Percentiles rank a stretch among this genome's conserved stretches.
phyloP scores from a whole-genome alignment of 2,113 vertebrate genomes.

The Calcarius ornatus region DNA sequence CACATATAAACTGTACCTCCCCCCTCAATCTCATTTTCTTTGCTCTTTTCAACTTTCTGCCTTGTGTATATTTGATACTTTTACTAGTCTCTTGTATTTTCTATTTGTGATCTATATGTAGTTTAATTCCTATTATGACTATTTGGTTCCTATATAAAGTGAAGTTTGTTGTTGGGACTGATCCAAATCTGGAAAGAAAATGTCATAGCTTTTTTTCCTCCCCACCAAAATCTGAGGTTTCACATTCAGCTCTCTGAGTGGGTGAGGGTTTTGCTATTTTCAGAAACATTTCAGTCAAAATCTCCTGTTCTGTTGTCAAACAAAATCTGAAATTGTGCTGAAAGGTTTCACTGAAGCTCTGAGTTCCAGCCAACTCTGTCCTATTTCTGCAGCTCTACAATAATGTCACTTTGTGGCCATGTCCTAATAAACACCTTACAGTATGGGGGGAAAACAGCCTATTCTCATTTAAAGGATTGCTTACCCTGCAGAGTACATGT shows the following conservation, averaged over 20 bases:
- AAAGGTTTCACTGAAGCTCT: neutral
- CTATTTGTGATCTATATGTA: neutral
- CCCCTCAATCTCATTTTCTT: neutral
- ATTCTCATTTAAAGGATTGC: neutral
- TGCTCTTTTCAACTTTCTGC: neutral
- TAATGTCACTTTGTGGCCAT: neutral
- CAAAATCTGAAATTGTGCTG: neutral
- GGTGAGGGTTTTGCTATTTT: neutral
- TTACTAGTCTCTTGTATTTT: neutral
- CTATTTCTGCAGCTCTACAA: neutral
- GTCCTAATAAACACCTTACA: neutral
- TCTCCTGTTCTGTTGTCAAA: neutral
- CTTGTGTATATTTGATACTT: neutral
- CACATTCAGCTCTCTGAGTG: neutral
- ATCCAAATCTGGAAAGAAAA: slow-evolving; percentile 12
- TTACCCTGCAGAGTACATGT: neutral
- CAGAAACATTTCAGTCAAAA: slow-evolving; percentile 3
- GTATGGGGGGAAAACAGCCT: neutral
- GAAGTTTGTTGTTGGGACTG: neutral
- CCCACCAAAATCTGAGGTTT: slow-evolving; percentile 1
- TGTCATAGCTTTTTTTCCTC: neutral
- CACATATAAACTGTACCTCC: neutral
- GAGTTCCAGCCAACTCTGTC: neutral
- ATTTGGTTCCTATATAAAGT: neutral
- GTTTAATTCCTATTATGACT: neutral